Percentiles rank a stretch among this genome's conserved stretches.
These are phyloP conservation scores for Therioaphis trifolii DNA, from an alignment of 2,888 invertebrate genomes.

Conservation along the genomic window DNA sequence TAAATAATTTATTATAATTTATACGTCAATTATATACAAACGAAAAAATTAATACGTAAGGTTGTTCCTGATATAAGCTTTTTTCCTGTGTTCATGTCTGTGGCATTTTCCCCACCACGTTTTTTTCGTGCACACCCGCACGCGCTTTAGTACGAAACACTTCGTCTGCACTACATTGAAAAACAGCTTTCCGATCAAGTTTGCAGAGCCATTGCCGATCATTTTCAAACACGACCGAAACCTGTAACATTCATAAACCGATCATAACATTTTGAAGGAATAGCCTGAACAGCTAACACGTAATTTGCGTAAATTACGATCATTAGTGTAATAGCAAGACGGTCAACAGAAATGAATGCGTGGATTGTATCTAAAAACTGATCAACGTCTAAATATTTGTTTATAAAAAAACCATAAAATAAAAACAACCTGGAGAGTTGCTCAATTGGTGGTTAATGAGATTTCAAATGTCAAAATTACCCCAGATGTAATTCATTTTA, in stretches of 20 bases:
- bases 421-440: too few species aligned
- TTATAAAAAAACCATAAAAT: too few species aligned
- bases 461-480: too few species aligned
- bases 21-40: neutral
- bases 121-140: slow-evolving; percentile 79
- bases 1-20: slow-evolving; percentile 10
- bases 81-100: slow-evolving; percentile 68
- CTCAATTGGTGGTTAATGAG: too few species aligned
- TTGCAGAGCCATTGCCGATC: slow-evolving; percentile 86
- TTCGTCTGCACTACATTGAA: slow-evolving; percentile 96
- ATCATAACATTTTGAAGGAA: too few species aligned
- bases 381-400: too few species aligned
- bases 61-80: slow-evolving; percentile 63
- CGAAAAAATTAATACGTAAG: slow-evolving; percentile 51
- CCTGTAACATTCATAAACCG: slow-evolving; percentile 73
- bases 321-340: too few species aligned
- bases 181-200: slow-evolving; percentile 90
- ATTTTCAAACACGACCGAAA: slow-evolving; percentile 92
- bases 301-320: too few species aligned
- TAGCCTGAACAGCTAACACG: too few species aligned
- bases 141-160: slow-evolving; percentile 87
- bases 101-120: slow-evolving; percentile 88
- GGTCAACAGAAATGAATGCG: too few species aligned
- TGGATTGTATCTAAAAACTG: too few species aligned
- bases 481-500: too few species aligned